phyloP scores from a whole-genome alignment of 2,888 invertebrate species.

The Asteroscopus sphinx region DNA sequence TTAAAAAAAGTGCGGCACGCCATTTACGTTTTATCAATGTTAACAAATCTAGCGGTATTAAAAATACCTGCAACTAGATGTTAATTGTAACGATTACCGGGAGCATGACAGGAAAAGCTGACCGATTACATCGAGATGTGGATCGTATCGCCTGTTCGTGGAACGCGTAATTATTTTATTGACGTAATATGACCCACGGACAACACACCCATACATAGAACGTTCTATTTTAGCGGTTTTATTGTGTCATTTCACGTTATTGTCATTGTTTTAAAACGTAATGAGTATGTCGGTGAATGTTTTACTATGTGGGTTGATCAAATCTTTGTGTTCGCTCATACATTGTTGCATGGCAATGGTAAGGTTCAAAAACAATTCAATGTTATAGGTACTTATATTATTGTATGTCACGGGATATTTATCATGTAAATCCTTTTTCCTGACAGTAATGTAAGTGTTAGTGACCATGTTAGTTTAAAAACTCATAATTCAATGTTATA shows the following conservation, averaged over 20 bases:
- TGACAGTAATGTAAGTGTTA: too few relatives aligned
- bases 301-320: constrained; percentile 13
- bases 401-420: too few relatives aligned
- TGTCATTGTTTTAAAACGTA: constrained; percentile 20
- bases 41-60: constrained; percentile 31
- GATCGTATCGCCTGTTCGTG: constrained; percentile 72
- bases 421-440: too few relatives aligned
- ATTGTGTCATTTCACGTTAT: constrained; percentile 38
- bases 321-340: constrained; percentile 22
- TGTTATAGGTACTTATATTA: too few relatives aligned
- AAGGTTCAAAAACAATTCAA: too few relatives aligned
- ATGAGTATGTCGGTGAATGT: constrained; percentile 15
- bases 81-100: constrained; percentile 70
- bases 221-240: constrained; percentile 30
- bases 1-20: constrained; percentile 11
- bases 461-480: too few relatives aligned
- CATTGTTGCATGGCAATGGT: background rate
- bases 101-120: constrained; percentile 82
- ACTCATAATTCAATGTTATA: too few relatives aligned
- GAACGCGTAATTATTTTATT: constrained; percentile 74
- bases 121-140: constrained; percentile 74
- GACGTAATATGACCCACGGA: constrained; percentile 53
- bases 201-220: constrained; percentile 29
- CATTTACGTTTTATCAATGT: constrained; percentile 41
- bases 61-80: constrained; percentile 53